Base-by-base conservation (phyloP, 2,113 vertebrate genomes). In the Okapia johnstoni region DNA sequence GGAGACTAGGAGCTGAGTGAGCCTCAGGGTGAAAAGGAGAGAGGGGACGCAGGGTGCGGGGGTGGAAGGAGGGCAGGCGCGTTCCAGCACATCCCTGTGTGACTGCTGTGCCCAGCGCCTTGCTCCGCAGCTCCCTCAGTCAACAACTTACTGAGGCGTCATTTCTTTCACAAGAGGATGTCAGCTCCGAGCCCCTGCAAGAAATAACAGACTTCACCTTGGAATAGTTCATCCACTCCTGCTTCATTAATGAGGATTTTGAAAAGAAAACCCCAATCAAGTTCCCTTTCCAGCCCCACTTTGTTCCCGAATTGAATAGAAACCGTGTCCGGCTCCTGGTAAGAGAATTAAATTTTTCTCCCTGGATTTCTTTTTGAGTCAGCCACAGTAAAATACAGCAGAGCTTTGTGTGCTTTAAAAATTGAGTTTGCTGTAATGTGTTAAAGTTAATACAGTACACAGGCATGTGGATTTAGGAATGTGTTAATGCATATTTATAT, bases 121-220 rank as follows among this genome's bases (percentile, higher is more conserved):
- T 86, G 95, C 97, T 98, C 95, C 0, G 3, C 26, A 94, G 98
- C 98, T 98, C 88, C 81, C 98, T 97, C 98, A 95, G 87, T 79
- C 95, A 97, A 98, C 98, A 98, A 98, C 97, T 98, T 98, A 96
- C 98, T 98, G 98, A 98, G 98, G 96, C 95, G 83, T 93, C 97
- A 96, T 98, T 98, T 96, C 96, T 96, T 98, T 94, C 97, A 50
- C 95, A 92, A 97, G 98, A 98, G 84, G 93, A 98, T 98, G 93
- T 84, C 93, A 98, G 98, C 97, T 96, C n/a, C 46, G 60, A 98
- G 92, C 89, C 87, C 90, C 94, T 94, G 96, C 93, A 97, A 98
- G 97, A 98, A 97, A 97, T 96, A 96, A 92, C 93, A 98, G 98
- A 97, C 96, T 97, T 98, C 97, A 98, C 94, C 19, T 97, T 98